phyloP scores from a whole-genome alignment of 1,140 invertebrate genomes.

The Lepidotrigona ventralis region DNA sequence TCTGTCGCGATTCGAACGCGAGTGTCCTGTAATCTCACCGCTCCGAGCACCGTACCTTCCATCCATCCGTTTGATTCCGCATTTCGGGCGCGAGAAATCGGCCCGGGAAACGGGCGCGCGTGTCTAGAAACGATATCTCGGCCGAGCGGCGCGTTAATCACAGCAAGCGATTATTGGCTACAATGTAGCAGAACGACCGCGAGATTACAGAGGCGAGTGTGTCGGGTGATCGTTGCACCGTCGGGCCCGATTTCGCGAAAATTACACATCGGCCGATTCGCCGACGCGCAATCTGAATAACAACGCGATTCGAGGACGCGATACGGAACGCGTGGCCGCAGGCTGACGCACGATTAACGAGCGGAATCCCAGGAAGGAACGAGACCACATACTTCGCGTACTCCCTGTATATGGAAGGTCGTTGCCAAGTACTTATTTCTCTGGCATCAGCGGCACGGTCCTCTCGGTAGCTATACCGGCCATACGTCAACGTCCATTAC shows the following conservation, averaged over 20 bases:
- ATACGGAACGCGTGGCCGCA: not conserved
- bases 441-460: conserved; percentile 50
- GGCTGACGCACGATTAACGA: conserved; percentile 17
- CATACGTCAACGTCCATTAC: conserved; percentile 72
- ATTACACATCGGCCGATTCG: conserved; percentile 24
- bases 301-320: not conserved
- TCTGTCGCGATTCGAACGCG: not conserved
- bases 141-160: not conserved
- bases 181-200: conserved; percentile 15
- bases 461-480: conserved; percentile 62
- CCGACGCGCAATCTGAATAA: conserved; percentile 18
- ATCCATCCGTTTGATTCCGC: not conserved
- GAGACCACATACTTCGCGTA: conserved; percentile 20
- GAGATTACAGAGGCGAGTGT: conserved; percentile 11
- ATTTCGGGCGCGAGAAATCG: not conserved
- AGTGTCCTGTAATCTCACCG: not conserved
- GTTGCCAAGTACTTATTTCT: conserved; percentile 62
- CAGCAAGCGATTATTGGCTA: not conserved
- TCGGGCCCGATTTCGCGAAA: conserved; percentile 24
- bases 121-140: conserved; percentile 19
- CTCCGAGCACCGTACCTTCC: not conserved
- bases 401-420: conserved; percentile 54
- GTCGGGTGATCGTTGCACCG: not conserved
- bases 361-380: conserved; percentile 4
- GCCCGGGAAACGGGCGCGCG: not conserved